These are phyloP conservation scores for Lepisosteus oculatus DNA, from an alignment of 2,113 vertebrate species.

Conservation along the genomic window DNA sequence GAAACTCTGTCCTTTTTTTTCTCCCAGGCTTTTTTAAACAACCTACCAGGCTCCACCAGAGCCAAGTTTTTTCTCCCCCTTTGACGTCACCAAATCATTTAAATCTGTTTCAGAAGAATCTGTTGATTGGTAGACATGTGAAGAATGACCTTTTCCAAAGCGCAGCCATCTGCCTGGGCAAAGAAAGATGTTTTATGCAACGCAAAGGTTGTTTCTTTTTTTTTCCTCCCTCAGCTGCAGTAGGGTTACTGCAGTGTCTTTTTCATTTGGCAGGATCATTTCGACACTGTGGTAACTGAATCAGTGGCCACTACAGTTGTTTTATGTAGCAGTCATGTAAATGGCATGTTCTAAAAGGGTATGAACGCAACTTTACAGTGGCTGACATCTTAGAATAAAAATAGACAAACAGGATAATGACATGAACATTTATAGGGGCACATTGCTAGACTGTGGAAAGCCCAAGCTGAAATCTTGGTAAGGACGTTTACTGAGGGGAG, in stretches of 20 bases:
- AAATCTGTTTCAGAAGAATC: constrained; percentile 74
- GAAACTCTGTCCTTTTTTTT: background rate
- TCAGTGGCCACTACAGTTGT: constrained; percentile 1
- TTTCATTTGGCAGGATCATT: background rate
- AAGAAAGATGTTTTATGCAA: constrained; percentile 5
- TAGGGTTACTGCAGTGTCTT: background rate
- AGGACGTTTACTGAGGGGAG: constrained; percentile 9
- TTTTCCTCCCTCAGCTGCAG: background rate
- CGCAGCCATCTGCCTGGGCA: constrained; percentile 12
- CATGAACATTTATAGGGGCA: constrained; percentile 30
- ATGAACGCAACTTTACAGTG: constrained; percentile 40
- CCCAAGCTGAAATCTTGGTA: background rate
- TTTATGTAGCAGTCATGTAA: background rate
- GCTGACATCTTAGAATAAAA: constrained; percentile 61
- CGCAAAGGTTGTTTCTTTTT: constrained; percentile 14
- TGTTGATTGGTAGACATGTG: constrained; percentile 69
- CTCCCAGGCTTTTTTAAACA: constrained; percentile 39
- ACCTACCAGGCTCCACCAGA: constrained; percentile 48
- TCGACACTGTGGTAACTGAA: background rate
- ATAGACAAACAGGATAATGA: constrained; percentile 63
- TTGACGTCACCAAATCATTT: constrained; percentile 75
- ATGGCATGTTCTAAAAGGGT: constrained; percentile 11
- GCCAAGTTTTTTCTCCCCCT: constrained; percentile 53
- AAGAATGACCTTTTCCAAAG: constrained; percentile 51
- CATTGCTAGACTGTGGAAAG: background rate